Conservation (phyloP, 2,888 invertebrate genomes). For the Lathronympha strigana region DNA sequence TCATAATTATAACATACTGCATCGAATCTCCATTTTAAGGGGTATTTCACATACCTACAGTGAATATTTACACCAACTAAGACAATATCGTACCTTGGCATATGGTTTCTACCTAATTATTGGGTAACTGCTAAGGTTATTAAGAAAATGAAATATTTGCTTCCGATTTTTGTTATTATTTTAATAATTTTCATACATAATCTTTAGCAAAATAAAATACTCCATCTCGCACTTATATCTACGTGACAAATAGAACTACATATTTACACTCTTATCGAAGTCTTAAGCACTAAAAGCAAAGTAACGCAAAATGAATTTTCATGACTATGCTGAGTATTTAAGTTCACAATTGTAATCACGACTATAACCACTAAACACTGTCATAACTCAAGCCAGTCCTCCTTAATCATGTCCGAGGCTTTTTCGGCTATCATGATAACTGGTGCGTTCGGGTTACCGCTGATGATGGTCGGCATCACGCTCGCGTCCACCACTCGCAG, state of each 20-base stretch:
- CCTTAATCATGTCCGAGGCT: conserved; percentile 94
- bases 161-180: conserved; percentile 14
- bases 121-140: background rate
- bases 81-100: no score
- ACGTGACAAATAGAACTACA: conserved; percentile 26
- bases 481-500: conserved; percentile 93
- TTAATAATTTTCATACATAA: conserved; percentile 24
- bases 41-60: no score
- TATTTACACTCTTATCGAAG: conserved; percentile 37
- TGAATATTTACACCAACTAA: no score
- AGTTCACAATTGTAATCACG: conserved; percentile 45
- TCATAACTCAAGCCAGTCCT: conserved; percentile 89
- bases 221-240: conserved; percentile 20
- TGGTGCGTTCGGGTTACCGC: conserved; percentile 95
- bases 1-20: no score
- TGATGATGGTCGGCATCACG: conserved; percentile 94
- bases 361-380: conserved; percentile 55
- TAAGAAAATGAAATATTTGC: background rate
- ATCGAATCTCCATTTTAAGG: no score
- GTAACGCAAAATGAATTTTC: conserved; percentile 28
- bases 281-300: conserved; percentile 34
- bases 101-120: no score
- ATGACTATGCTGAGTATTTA: conserved; percentile 44
- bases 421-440: conserved; percentile 96
- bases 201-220: conserved; percentile 36